Conservation (phyloP, 2,113 vertebrate genomes). For the Rhea pennata region DNA sequence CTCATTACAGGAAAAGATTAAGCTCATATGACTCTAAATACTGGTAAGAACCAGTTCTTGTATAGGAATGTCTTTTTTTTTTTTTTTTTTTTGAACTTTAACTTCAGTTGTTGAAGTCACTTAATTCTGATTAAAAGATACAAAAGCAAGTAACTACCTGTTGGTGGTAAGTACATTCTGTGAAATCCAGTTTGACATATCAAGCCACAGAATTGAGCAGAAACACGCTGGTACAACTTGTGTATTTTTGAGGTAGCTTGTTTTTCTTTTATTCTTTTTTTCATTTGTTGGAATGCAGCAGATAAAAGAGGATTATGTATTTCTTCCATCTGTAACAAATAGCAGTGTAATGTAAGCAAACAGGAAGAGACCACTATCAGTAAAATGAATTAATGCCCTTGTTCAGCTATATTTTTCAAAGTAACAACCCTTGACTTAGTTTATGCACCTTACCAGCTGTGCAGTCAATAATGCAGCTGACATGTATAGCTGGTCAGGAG, state of each 20-base stretch:
- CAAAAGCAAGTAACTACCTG: constrained; percentile 73
- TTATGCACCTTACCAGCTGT: neutral
- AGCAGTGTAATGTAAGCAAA: neutral
- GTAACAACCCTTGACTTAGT: neutral
- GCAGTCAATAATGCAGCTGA: neutral
- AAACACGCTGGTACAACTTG: constrained; percentile 81
- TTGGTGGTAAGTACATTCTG: constrained; percentile 75
- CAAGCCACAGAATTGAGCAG: constrained; percentile 78
- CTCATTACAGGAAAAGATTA: neutral
- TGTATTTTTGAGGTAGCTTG: neutral
- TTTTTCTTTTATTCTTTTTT: constrained; percentile 22
- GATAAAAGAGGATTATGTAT: constrained; percentile 78
- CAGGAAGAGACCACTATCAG: neutral
- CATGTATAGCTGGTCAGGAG: neutral
- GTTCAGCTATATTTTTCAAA: neutral
- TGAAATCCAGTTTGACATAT: constrained; percentile 86
- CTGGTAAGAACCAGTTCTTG: neutral
- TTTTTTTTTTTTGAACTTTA: neutral
- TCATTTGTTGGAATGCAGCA: constrained; percentile 76
- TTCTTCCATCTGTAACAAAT: constrained; percentile 79
- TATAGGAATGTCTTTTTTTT: neutral
- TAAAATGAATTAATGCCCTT: neutral
- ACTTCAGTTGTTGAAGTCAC: neutral
- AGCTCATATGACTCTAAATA: neutral
- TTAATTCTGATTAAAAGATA: neutral